Base-by-base conservation (phyloP, 2,797 vertebrate species). In the Sitta carolinensis region DNA sequence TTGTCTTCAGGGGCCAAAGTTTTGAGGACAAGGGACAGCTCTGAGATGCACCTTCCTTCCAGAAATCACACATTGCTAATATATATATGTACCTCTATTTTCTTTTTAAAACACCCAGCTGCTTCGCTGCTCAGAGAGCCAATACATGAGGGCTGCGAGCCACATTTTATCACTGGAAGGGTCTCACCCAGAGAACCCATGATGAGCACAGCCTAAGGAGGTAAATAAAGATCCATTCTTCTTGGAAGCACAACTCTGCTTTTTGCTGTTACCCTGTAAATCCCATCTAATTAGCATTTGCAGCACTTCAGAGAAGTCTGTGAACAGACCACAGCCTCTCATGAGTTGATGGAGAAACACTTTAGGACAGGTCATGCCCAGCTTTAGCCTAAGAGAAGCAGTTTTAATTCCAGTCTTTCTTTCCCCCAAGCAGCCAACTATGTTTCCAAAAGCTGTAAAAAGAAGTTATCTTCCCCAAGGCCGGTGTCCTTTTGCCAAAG, bases 241-340 rank as follows among this genome's bases (percentile, higher is more conserved):
- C 47, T 19, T 50, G 21, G 11, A 64, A 84, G 45, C 16, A 61
- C 16, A 86, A 26, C 19, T 52, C 54, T 69, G 13, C 30, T 78
- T 67, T 58, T 72, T 15, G 4, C 26, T 75, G 11, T 29, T 75
- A 32, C 6, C 59, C 12, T 54, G 5, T 30, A 91, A 87, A 64
- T 52, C 43, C 5, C 27, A 76, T 58, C 22, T 58, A 64, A 73
- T 32, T 16, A 72, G 19, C 42, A 64, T 76, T 62, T 89, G 47
- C 32, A 82, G 47, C 30, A 47, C 20, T 76, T 72, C 42, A 51
- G 51, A 54, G 34, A 32, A 34, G 19, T 69, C 48, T 58, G 19
- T 43, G 25, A 80, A 74, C 11, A 43, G 8, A 6, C 8, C 52
- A 16, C 0, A 0, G 15, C 54, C 23, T 50, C 34, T 68, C 21